phyloP scores from a whole-genome alignment of 2,888 invertebrate species.

The Lepeophtheirus nordmannii region DNA sequence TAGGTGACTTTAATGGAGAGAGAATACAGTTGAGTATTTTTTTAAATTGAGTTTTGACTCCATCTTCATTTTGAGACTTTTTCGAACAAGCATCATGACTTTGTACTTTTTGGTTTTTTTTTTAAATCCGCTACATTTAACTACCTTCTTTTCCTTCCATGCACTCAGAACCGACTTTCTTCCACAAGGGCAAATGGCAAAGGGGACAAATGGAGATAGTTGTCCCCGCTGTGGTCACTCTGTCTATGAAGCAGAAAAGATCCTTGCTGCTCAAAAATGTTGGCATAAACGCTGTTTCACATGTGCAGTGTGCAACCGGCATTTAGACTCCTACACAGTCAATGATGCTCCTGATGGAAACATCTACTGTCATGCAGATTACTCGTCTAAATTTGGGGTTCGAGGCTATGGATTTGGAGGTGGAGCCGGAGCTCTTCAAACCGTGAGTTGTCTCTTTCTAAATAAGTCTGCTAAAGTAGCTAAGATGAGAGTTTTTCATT shows the following conservation, averaged over 20 bases:
- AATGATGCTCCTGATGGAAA: slow-evolving; percentile 83
- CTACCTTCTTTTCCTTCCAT: neutral
- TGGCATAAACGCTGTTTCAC: slow-evolving; percentile 80
- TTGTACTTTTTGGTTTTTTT: neutral
- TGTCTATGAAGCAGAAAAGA: slow-evolving; percentile 24
- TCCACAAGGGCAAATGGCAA: neutral
- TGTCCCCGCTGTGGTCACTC: slow-evolving; percentile 23
- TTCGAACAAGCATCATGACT: neutral
- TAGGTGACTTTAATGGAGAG: neutral
- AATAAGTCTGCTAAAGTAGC: neutral
- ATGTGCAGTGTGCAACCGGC: slow-evolving; percentile 70
- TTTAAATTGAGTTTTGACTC: neutral
- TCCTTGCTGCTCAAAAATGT: slow-evolving; percentile 31
- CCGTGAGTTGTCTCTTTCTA: neutral
- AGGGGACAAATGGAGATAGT: slow-evolving; percentile 3
- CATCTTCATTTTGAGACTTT: slow-evolving; percentile 5
- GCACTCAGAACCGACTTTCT: slow-evolving; percentile 12
- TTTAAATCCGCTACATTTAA: neutral
- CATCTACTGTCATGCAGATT: slow-evolving; percentile 81
- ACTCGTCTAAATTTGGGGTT: slow-evolving; percentile 53
- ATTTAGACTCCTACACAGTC: slow-evolving; percentile 72
- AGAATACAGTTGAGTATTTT: neutral
- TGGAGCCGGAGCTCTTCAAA: slow-evolving; percentile 59
- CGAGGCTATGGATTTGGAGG: slow-evolving; percentile 69
- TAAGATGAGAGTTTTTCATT: neutral